Conservation (phyloP, 2,888 invertebrate genomes). For the Phlogophora meticulosa region DNA sequence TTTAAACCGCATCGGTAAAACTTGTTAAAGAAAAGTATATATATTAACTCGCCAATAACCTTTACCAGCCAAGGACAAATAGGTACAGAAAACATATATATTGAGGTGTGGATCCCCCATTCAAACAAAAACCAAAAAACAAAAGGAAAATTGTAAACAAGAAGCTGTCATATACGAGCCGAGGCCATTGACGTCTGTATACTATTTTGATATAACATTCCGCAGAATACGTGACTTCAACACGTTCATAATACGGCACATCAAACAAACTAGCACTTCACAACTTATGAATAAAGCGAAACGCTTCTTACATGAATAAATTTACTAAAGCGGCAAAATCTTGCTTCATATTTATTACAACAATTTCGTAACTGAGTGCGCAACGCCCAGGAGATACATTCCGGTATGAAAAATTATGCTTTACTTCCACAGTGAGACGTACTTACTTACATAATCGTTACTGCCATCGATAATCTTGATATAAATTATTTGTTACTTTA, state of each 20-base stretch:
- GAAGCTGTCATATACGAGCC: slow-evolving; percentile 5
- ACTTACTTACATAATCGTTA: slow-evolving; percentile 41
- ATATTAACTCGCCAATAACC: not conserved
- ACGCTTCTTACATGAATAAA: slow-evolving; percentile 61
- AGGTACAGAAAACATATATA: not conserved
- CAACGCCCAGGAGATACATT: slow-evolving; percentile 60
- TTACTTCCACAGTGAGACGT: slow-evolving; percentile 37
- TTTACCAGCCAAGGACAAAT: not conserved
- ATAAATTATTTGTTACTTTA: slow-evolving; percentile 9
- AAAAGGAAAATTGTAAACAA: not conserved
- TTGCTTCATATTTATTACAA: slow-evolving; percentile 60
- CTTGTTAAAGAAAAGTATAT: not conserved
- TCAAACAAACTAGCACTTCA: slow-evolving; percentile 62
- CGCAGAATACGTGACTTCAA: slow-evolving; percentile 52
- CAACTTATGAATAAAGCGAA: slow-evolving; percentile 61
- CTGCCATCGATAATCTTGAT: slow-evolving; percentile 15
- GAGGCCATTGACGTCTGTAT: slow-evolving; percentile 43
- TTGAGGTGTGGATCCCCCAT: not conserved
- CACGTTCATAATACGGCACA: slow-evolving; percentile 52
- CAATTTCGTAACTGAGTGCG: slow-evolving; percentile 60
- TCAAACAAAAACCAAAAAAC: not conserved
- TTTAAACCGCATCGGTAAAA: not conserved
- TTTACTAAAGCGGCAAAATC: slow-evolving; percentile 56
- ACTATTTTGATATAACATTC: slow-evolving; percentile 41
- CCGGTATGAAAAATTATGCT: slow-evolving; percentile 50